Base-by-base conservation (phyloP, 35 echinoderm and acorn worm species). In the Eucidaris tribuloides region DNA sequence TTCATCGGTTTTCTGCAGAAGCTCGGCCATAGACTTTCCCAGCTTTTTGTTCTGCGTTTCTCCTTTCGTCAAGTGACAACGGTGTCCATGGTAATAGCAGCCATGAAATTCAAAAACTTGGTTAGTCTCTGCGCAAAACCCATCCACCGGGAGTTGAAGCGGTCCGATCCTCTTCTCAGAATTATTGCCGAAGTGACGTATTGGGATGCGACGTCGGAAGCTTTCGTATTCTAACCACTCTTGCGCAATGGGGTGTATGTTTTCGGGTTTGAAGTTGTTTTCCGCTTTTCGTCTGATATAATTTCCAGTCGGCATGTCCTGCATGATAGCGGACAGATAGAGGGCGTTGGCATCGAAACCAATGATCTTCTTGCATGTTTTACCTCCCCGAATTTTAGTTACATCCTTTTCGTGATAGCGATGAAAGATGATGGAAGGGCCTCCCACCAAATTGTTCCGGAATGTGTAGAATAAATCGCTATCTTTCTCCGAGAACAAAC, bases 321-420 rank as follows among this genome's bases (percentile, higher is more conserved):
- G 23, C 79, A 81, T 81, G 32, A 81, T 22, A 40, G n/a, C 46
- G 2, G 4, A 58, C 34, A 81, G 36, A n/a, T 81, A 50, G 43
- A 81, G 55, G 7, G 79, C 79, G 32, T 81, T 81, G 22, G 55
- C 79, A 34, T 81, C 79, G 52, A 60, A 81, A 11, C 79, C 79
- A 2, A 81, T 31, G 4, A 81, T 35, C 79, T 81, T 81, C 45
- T 62, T 6, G 35, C 79, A 81, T 3, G 5, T 3, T 61, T 81
- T 81, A n/a, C 15, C 79, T 5, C 55, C 79, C 34, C 79, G 41
- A 58, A 61, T 62, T 39, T 40, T 11, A 35, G 50, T 81, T 19
- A 36, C 49, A 3, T 57, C 50, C 27, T n/a, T 39, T 39, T 34
- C 23, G 42, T 79, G 76, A 42, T 79, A 17, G 9, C 76, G 42